These are phyloP conservation scores for Armadillidium nasatum DNA, from an alignment of 1,140 invertebrate genomes.

Conservation along the genomic window DNA sequence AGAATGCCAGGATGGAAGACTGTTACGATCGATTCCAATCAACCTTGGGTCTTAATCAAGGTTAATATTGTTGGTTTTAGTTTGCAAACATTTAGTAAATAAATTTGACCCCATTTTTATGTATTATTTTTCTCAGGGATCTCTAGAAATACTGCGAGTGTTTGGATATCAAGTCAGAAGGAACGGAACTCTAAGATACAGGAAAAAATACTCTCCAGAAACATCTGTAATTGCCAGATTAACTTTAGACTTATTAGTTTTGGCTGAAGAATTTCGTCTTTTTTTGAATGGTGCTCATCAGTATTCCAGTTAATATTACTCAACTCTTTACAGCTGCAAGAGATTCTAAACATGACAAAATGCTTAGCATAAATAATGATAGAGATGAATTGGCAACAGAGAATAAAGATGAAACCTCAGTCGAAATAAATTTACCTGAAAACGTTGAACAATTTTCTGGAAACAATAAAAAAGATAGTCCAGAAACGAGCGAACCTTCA, in stretches of 20 bases:
- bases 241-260: slow-evolving; percentile 37
- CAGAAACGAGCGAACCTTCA: neutral
- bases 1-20: slow-evolving; percentile 31
- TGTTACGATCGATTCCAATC: slow-evolving; percentile 28
- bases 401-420: too few species aligned
- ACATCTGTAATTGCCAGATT: slow-evolving; percentile 38
- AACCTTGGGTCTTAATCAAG: slow-evolving; percentile 40
- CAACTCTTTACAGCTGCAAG: slow-evolving; percentile 30
- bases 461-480: neutral
- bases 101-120: slow-evolving; percentile 1
- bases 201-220: slow-evolving; percentile 23
- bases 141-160: slow-evolving; percentile 30
- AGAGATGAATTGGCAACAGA: too few species aligned
- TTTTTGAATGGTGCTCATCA: slow-evolving; percentile 39
- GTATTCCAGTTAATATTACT: slow-evolving; percentile 38
- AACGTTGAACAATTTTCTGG: too few species aligned
- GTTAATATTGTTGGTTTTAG: slow-evolving; percentile 8
- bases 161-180: slow-evolving; percentile 32
- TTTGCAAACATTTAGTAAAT: neutral
- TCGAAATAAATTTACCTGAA: too few species aligned
- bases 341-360: neutral
- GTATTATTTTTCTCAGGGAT: slow-evolving; percentile 31
- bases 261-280: slow-evolving; percentile 40
- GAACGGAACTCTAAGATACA: slow-evolving; percentile 31
- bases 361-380: too few species aligned